phyloP scores from a whole-genome alignment of 2,797 vertebrate genomes.

The Graptemys geographica region DNA sequence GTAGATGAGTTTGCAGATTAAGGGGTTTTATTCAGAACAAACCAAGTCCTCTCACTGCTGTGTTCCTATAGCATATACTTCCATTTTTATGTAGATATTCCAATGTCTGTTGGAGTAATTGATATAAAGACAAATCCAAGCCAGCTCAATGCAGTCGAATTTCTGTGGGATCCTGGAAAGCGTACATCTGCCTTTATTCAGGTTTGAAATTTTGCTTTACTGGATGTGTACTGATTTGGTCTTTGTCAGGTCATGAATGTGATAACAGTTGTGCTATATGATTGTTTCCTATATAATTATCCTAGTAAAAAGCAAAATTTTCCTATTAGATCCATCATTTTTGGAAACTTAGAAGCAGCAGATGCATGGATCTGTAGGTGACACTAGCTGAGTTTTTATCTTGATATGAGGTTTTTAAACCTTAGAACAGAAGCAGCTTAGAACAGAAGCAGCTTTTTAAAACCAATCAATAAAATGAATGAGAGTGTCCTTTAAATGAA shows the following conservation, averaged over 20 bases:
- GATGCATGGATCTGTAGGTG: no score
- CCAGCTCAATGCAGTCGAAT: conserved; percentile 89
- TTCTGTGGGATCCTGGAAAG: conserved; percentile 89
- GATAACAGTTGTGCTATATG: background rate
- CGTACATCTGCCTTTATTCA: conserved; percentile 90
- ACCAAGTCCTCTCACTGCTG: background rate
- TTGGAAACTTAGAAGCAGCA: background rate
- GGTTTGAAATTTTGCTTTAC: conserved; percentile 80
- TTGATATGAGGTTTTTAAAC: background rate
- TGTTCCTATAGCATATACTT: background rate
- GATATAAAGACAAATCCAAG: conserved; percentile 87
- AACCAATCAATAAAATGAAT: background rate
- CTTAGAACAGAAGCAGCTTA: background rate
- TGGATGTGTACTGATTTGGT: conserved; percentile 47
- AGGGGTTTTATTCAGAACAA: background rate
- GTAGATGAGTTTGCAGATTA: background rate
- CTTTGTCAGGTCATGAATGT: conserved; percentile 30
- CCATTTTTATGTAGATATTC: conserved; percentile 83
- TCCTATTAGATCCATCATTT: background rate
- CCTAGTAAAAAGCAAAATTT: background rate
- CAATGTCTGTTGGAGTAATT: conserved; percentile 89
- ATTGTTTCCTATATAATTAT: background rate
- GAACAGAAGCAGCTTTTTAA: background rate
- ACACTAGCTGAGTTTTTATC: background rate
- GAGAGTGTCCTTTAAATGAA: background rate